phyloP scores from a whole-genome alignment of 2,797 vertebrate genomes.

The Coluber constrictor region DNA sequence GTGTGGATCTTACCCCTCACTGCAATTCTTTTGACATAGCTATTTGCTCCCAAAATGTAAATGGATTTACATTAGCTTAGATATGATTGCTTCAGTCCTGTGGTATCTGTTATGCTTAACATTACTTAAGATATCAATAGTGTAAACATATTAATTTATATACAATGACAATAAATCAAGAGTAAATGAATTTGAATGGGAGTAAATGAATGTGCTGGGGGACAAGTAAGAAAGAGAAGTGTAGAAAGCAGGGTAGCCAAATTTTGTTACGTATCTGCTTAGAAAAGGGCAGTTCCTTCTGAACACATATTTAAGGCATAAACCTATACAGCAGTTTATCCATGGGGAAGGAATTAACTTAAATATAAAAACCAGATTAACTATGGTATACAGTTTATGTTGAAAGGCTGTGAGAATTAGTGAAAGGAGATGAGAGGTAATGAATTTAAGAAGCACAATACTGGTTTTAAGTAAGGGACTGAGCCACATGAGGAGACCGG shows the following conservation, averaged over 20 bases:
- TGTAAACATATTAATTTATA: neutral
- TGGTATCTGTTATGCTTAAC: neutral
- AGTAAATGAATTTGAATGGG: neutral
- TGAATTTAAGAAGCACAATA: neutral
- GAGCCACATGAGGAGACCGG: no score
- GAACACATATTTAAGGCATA: neutral
- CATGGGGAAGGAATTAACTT: neutral
- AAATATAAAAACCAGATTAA: neutral
- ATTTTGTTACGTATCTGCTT: neutral
- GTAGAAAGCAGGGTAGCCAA: conserved; percentile 44
- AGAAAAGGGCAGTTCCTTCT: neutral
- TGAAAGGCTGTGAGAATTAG: neutral
- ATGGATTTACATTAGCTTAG: neutral
- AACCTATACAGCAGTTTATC: neutral
- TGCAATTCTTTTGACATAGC: neutral
- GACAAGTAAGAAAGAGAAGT: conserved; percentile 3
- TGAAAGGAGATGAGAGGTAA: neutral
- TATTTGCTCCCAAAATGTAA: neutral
- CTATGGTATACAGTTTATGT: neutral
- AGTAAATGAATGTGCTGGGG: neutral
- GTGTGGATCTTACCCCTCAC: neutral
- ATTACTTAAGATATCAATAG: neutral
- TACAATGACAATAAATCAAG: neutral
- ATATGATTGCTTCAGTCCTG: neutral
- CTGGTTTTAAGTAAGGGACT: no score